Evolutionary conservation across 1,140 invertebrate species (phyloP).

Genomic region (Chironomus tepperi): DNA sequence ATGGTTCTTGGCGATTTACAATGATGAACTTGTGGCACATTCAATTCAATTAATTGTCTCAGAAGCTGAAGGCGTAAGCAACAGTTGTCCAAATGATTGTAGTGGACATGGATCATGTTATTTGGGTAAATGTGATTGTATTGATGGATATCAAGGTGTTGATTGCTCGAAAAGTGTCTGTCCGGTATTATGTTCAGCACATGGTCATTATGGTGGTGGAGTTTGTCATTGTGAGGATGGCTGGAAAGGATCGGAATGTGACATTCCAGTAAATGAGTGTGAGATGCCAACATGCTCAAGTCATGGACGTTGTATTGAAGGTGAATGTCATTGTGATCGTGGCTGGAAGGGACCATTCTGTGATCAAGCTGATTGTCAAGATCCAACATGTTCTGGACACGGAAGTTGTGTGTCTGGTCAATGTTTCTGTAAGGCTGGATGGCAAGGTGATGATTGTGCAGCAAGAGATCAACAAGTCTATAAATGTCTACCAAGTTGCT

Average conservation of each 20-base stretch:
- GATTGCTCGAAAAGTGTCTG: constrained; percentile 96
- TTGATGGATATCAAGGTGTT: constrained; percentile 85
- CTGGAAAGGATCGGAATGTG: constrained; percentile 95
- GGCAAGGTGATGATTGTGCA: constrained; percentile 85
- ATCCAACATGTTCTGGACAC: constrained; percentile 81
- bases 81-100: constrained; percentile 89
- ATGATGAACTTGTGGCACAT: constrained; percentile 81
- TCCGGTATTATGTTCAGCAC: constrained; percentile 91
- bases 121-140: constrained; percentile 90
- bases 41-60: constrained; percentile 70
- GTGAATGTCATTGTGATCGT: constrained; percentile 78
- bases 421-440: constrained; percentile 91
- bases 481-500: constrained; percentile 81
- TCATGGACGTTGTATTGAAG: constrained; percentile 80
- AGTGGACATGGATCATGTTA: constrained; percentile 90
- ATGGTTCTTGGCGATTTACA: constrained; percentile 94
- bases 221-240: constrained; percentile 93
- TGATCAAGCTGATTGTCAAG: constrained; percentile 74
- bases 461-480: constrained; percentile 80
- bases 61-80: constrained; percentile 76
- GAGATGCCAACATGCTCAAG: constrained; percentile 87
- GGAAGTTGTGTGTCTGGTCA: constrained; percentile 87
- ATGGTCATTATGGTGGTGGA: constrained; percentile 91
- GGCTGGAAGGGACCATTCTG: constrained; percentile 84
- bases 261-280: constrained; percentile 82